Evolutionary conservation across 2,113 vertebrate genomes (phyloP).

Genomic region (Channa argus): DNA sequence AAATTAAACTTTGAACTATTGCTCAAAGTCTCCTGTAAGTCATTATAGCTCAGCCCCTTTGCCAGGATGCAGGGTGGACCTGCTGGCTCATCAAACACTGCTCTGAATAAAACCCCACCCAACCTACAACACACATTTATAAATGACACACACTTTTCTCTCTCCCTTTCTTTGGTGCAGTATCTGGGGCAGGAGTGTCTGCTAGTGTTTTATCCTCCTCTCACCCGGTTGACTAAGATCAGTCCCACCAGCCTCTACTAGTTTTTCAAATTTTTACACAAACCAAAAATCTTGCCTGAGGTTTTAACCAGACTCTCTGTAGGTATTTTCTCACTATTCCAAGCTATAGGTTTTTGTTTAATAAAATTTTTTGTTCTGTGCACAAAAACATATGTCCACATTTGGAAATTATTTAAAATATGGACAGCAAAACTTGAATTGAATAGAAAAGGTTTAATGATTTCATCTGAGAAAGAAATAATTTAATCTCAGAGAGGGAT

Average conservation of each 20-base stretch:
- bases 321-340: background rate
- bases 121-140: conserved; percentile 49
- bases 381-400: background rate
- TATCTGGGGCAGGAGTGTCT: conserved; percentile 36
- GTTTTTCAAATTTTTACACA: conserved; percentile 6
- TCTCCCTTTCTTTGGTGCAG: conserved; percentile 14
- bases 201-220: conserved; percentile 18
- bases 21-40: conserved; percentile 59
- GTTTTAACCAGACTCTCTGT: background rate
- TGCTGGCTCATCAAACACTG: conserved; percentile 68
- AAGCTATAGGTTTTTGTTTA: background rate
- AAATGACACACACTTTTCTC: conserved; percentile 15
- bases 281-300: background rate
- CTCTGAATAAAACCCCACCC: conserved; percentile 57
- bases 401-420: background rate
- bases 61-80: conserved; percentile 74
- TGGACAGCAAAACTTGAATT: background rate
- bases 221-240: background rate
- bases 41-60: conserved; percentile 65
- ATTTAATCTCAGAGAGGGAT: conserved; percentile 1
- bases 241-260: background rate
- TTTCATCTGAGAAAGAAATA: too few relatives aligned
- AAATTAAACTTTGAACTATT: conserved; percentile 11
- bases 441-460: background rate
- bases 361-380: background rate